Percentiles rank a stretch among this genome's conserved stretches.
Conservation (phyloP, 1,140 invertebrate genomes). For the Temnothorax longispinosus region DNA sequence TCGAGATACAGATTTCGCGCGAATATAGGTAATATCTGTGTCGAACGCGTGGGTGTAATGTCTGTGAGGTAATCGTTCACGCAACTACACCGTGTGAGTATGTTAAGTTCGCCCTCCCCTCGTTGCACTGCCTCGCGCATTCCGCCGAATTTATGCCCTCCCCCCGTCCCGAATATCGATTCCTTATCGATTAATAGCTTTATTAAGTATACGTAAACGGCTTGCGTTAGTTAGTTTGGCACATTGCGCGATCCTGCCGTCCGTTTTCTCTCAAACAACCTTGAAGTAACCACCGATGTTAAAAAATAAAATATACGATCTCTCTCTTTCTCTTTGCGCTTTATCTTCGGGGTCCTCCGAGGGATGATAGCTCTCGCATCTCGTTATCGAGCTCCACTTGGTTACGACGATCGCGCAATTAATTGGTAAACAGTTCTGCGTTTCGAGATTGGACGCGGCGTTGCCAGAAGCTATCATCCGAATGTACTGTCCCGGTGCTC, state of each 20-base stretch:
- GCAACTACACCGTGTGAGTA: conserved; percentile 45
- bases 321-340: not conserved
- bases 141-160: not conserved
- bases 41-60: not conserved
- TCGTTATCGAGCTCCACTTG: not conserved
- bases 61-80: conserved; percentile 58
- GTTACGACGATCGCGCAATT: conserved; percentile 38
- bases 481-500: conserved; percentile 8
- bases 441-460: not conserved
- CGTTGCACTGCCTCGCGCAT: conserved; percentile 3
- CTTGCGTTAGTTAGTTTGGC: conserved; percentile 49
- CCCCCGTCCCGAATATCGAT: not conserved
- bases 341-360: not conserved
- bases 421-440: conserved; percentile 33
- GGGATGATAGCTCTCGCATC: not conserved
- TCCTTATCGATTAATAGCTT: conserved; percentile 35
- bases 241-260: conserved; percentile 38
- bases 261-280: not conserved
- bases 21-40: conserved; percentile 22
- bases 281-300: conserved; percentile 15
- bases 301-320: conserved; percentile 47
- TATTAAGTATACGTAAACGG: conserved; percentile 27
- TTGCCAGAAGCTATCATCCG: not conserved
- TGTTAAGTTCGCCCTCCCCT: conserved; percentile 28
- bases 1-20: conserved; percentile 13